phyloP scores from a whole-genome alignment of 2,797 vertebrate species.

The Eurystomus glaucurus region DNA sequence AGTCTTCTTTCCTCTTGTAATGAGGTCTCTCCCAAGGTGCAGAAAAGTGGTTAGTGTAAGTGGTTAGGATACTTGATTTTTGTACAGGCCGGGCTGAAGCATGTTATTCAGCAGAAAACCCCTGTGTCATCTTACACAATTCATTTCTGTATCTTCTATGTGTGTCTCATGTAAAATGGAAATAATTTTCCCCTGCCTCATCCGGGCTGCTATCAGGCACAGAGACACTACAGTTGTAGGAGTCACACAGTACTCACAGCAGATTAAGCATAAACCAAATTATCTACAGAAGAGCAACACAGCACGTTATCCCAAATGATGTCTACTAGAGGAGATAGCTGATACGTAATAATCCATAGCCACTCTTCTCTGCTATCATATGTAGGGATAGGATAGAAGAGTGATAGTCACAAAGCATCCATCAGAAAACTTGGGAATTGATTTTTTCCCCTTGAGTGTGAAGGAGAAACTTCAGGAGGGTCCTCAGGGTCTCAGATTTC shows the following conservation, averaged over 20 bases:
- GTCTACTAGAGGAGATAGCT: neutral
- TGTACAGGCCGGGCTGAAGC: neutral
- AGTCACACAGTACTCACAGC: neutral
- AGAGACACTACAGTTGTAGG: neutral
- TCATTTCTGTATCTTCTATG: fast-evolving
- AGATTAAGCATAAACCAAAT: neutral
- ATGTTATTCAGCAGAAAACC: neutral
- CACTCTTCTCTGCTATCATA: neutral
- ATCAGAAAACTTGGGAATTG: neutral
- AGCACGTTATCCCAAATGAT: neutral
- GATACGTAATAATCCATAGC: fast-evolving
- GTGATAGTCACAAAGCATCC: neutral
- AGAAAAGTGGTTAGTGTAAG: neutral
- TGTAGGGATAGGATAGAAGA: neutral
- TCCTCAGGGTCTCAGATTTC: constrained; percentile 37
- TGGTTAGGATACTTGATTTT: neutral
- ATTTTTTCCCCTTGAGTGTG: neutral
- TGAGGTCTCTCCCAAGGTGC: neutral
- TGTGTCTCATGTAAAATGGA: neutral
- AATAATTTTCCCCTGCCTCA: neutral
- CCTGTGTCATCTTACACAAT: neutral
- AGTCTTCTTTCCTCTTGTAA: neutral
- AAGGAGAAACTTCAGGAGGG: constrained; percentile 3
- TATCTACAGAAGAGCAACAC: neutral
- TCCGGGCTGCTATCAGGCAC: neutral